phyloP scores from a whole-genome alignment of 2,113 vertebrate species.

The Rhegmatorhina hoffmannsi region DNA sequence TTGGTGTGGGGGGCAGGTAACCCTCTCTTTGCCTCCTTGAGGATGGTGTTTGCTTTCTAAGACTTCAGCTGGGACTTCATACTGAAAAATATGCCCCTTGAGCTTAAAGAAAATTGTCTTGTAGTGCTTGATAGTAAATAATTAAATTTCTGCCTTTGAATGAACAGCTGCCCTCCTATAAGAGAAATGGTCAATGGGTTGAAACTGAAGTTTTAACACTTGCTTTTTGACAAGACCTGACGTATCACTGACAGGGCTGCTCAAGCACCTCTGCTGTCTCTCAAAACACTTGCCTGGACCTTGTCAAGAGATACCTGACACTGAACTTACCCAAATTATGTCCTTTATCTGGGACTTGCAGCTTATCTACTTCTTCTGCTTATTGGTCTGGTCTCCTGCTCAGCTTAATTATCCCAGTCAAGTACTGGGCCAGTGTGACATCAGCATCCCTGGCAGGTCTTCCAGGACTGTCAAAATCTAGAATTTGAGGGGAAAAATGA shows the following conservation, averaged over 20 bases:
- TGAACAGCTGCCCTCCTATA: background rate
- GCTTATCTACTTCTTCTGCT: background rate
- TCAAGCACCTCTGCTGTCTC: background rate
- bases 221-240: background rate
- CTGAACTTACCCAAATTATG: background rate
- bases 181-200: background rate
- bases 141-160: background rate
- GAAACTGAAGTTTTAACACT: background rate
- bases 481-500: rapidly evolving
- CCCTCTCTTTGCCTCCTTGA: rapidly evolving
- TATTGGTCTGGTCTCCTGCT: background rate
- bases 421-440: background rate
- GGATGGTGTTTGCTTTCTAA: background rate
- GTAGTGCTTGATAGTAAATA: background rate
- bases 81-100: background rate
- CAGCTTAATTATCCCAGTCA: background rate
- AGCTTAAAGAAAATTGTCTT: background rate
- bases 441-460: background rate
- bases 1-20: too few species aligned
- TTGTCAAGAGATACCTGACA: background rate
- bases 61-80: background rate
- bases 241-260: background rate
- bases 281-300: background rate
- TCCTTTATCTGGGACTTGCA: background rate
- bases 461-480: background rate